phyloP scores from a whole-genome alignment of 2,888 invertebrate species.

The Emmelina monodactyla region DNA sequence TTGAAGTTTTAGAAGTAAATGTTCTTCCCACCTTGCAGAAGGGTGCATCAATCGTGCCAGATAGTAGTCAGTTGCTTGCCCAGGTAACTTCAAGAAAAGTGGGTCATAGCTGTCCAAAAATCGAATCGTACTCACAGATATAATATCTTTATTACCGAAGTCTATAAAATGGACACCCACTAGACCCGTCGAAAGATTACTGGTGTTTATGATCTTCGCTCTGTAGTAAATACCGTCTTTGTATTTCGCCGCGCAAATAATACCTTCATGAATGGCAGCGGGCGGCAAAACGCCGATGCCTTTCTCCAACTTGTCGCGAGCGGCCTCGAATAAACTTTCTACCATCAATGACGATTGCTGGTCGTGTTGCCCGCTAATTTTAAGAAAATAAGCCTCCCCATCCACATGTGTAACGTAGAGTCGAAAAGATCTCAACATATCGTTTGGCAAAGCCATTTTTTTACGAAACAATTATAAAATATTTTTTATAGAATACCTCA shows the following conservation, averaged over 20 bases:
- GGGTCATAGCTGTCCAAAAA: conserved; percentile 61
- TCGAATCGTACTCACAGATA: conserved; percentile 67
- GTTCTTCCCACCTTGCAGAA: conserved; percentile 62
- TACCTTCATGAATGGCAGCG: conserved; percentile 57
- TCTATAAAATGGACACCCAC: conserved; percentile 75
- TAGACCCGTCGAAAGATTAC: conserved; percentile 51
- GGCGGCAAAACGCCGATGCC: conserved; percentile 51
- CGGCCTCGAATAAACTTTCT: conserved; percentile 54
- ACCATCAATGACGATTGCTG: conserved; percentile 62
- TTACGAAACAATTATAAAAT: too few relatives aligned
- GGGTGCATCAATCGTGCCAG: conserved; percentile 64
- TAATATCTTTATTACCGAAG: conserved; percentile 70
- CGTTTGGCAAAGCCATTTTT: conserved; percentile 38
- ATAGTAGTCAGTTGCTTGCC: conserved; percentile 68
- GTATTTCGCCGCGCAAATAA: conserved; percentile 72
- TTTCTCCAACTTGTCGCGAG: conserved; percentile 46
- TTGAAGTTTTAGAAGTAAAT: conserved; percentile 42
- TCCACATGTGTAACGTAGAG: conserved; percentile 73
- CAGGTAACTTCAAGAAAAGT: conserved; percentile 51
- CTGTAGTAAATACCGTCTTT: conserved; percentile 72
- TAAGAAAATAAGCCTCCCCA: conserved; percentile 72
- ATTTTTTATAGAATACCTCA: conserved; percentile 20
- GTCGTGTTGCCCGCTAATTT: conserved; percentile 76
- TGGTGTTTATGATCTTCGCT: conserved; percentile 63
- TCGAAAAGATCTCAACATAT: conserved; percentile 39